A percentile compares a stretch with the other conserved stretches of the same genome.
Conservation (phyloP, 2,113 vertebrate genomes). For the Bubalus kerabau region DNA sequence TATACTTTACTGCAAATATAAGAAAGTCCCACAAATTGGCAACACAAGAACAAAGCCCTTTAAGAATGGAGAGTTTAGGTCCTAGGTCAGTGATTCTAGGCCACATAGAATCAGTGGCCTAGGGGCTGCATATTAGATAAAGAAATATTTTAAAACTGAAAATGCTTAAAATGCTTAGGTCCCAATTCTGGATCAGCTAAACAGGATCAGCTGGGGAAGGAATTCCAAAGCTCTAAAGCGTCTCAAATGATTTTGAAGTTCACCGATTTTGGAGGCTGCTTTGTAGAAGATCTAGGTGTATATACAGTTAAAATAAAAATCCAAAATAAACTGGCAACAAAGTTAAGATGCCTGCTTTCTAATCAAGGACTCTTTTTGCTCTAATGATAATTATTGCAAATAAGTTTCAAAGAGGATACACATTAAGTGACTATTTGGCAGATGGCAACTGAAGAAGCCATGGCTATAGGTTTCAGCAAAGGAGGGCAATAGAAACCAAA, state of each 20-base stretch:
- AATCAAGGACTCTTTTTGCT: neutral
- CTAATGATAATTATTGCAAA: slow-evolving; percentile 17
- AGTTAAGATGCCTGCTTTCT: neutral
- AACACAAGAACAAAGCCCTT: neutral
- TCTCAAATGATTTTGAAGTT: neutral
- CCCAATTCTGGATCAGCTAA: neutral
- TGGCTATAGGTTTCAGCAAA: slow-evolving; percentile 30
- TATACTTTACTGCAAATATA: neutral
- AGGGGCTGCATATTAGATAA: neutral
- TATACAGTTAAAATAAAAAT: neutral
- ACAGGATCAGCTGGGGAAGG: neutral
- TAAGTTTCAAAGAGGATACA: slow-evolving; percentile 3
- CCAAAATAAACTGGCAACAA: neutral
- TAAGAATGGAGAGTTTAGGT: neutral
- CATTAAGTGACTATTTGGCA: slow-evolving; percentile 27
- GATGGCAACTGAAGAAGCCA: neutral
- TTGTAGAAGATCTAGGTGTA: neutral
- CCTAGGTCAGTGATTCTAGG: neutral
- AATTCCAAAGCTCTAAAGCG: neutral
- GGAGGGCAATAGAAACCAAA: slow-evolving; percentile 38
- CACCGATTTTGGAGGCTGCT: neutral
- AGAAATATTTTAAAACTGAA: neutral
- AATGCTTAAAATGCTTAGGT: neutral
- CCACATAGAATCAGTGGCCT: neutral
- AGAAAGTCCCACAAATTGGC: neutral